phyloP scores from a whole-genome alignment of 1,140 invertebrate species.

The Hylaeus anthracinus region DNA sequence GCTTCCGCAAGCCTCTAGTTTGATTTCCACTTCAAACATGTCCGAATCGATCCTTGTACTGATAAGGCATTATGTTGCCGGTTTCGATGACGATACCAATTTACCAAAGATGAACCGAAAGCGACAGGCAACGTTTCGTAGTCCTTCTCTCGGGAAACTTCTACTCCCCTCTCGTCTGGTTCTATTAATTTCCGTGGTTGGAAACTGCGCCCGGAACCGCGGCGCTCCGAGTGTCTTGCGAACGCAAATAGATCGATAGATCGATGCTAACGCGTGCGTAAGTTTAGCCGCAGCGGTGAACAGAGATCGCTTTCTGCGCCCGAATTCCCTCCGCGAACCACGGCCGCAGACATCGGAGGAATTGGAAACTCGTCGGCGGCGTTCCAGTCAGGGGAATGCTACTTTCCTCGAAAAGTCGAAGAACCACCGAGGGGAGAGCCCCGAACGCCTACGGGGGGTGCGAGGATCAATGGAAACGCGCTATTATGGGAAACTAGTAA shows the following conservation, averaged over 20 bases:
- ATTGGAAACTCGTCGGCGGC: conserved; percentile 30
- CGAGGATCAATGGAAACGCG: background rate
- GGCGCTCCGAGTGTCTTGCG: background rate
- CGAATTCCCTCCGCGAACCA: conserved; percentile 29
- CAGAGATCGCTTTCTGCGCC: conserved; percentile 21
- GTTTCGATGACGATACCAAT: too few relatives aligned
- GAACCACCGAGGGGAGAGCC: background rate
- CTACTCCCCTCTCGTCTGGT: background rate
- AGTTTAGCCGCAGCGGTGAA: conserved; percentile 29
- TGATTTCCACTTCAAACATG: too few relatives aligned
- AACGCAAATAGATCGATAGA: conserved; percentile 34
- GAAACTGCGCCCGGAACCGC: background rate
- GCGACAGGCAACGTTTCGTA: background rate
- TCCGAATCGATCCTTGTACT: too few relatives aligned
- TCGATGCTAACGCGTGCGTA: conserved; percentile 23
- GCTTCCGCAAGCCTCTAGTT: too few relatives aligned
- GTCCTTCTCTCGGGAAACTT: background rate
- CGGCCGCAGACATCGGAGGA: conserved; percentile 1
- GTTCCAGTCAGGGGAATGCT: conserved; percentile 11
- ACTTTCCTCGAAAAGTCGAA: conserved; percentile 17
- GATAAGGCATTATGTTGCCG: too few relatives aligned
- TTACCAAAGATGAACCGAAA: too few relatives aligned
- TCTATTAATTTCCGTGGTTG: background rate
- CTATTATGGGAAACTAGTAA: conserved; percentile 33
- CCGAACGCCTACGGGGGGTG: background rate